A percentile compares a stretch with the other conserved stretches of the same genome.
Conservation (phyloP, 2,888 invertebrate species). For the Tinea trinotella region DNA sequence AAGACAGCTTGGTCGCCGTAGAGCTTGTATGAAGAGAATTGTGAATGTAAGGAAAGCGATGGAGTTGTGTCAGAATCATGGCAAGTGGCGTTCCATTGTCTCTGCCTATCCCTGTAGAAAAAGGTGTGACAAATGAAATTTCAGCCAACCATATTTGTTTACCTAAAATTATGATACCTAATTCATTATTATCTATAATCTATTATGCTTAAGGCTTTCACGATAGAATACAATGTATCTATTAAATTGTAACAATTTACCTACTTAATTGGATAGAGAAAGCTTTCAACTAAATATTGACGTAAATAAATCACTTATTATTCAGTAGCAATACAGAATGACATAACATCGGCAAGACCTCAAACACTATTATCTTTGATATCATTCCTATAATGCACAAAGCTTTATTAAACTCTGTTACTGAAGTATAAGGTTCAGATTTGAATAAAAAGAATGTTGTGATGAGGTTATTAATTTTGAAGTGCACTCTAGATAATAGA, state of each 20-base stretch:
- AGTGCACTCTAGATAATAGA: slow-evolving; percentile 68
- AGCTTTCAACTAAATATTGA: slow-evolving; percentile 1
- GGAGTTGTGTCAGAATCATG: too few species aligned
- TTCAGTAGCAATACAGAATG: slow-evolving; percentile 9
- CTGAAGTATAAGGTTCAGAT: neutral
- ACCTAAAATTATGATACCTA: too few species aligned
- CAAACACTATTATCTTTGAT: slow-evolving; percentile 5
- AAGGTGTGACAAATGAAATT: too few species aligned
- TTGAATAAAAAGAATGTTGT: neutral
- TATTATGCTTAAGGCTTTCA: too few species aligned
- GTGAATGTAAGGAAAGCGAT: too few species aligned
- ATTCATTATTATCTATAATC: too few species aligned
- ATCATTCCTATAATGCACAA: neutral
- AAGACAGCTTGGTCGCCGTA: too few species aligned
- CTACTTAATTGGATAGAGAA: neutral
- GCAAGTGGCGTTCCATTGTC: too few species aligned
- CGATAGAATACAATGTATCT: too few species aligned
- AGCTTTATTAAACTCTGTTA: neutral
- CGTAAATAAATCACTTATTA: neutral
- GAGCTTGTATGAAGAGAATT: too few species aligned
- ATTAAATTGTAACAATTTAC: neutral
- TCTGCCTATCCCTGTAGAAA: too few species aligned
- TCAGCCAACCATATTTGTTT: too few species aligned
- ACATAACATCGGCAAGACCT: slow-evolving; percentile 1
- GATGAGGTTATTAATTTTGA: slow-evolving; percentile 50